Evolutionary conservation across 2,888 invertebrate species (phyloP).

Genomic region (Rosalia funebris): DNA sequence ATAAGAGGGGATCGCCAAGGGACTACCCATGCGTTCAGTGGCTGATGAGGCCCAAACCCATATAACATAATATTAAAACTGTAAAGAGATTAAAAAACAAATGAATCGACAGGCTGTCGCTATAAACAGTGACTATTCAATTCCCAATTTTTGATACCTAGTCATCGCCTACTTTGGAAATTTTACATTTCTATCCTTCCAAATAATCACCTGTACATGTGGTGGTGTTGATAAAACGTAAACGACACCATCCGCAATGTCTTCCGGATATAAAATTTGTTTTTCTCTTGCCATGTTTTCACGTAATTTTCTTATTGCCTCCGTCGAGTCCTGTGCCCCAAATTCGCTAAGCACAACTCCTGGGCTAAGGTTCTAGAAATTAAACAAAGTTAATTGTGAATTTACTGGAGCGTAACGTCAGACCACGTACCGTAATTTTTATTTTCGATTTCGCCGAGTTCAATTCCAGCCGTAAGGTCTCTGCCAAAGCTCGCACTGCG

Average conservation of each 20-base stretch:
- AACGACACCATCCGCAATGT: conserved; percentile 18
- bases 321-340: background rate
- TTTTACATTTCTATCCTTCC: too few species aligned
- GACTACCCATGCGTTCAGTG: too few species aligned
- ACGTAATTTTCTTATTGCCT: too few species aligned
- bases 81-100: too few species aligned
- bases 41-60: too few species aligned
- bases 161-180: too few species aligned
- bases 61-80: too few species aligned
- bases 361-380: conserved; percentile 29
- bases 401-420: background rate
- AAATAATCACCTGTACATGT: conserved; percentile 24
- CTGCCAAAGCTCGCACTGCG: too few species aligned
- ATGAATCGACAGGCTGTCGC: too few species aligned
- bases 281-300: conserved; percentile 1
- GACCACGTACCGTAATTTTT: conserved; percentile 24
- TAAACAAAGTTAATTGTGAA: background rate
- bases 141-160: too few species aligned
- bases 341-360: conserved; percentile 18
- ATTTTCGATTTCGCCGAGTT: conserved; percentile 5
- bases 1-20: too few species aligned
- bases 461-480: conserved; percentile 20
- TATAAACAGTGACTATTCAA: too few species aligned
- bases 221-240: conserved; percentile 29
- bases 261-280: conserved; percentile 2